A percentile compares a stretch with the other conserved stretches of the same genome.
phyloP scores from a whole-genome alignment of 1,140 invertebrate genomes.

The Platyura marginata region DNA sequence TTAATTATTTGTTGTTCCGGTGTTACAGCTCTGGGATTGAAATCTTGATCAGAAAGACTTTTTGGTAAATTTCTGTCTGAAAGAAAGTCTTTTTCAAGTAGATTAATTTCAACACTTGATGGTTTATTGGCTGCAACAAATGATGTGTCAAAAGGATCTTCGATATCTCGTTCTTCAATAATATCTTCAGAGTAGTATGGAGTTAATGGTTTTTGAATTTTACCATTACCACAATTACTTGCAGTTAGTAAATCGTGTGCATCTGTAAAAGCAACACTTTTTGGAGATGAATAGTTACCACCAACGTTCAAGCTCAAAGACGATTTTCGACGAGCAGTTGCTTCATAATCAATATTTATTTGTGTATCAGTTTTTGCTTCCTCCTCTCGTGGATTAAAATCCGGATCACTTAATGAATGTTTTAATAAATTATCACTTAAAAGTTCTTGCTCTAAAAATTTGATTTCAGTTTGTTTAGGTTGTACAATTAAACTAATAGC shows the following conservation, averaged over 20 bases:
- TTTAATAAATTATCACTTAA: constrained; percentile 29
- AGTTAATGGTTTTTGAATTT: constrained; percentile 49
- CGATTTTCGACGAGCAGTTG: constrained; percentile 16
- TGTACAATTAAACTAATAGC: constrained; percentile 44
- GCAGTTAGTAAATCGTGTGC: constrained; percentile 25
- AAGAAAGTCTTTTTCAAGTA: constrained; percentile 48
- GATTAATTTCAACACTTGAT: constrained; percentile 50
- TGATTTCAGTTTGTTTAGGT: constrained; percentile 57
- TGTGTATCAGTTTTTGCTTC: constrained; percentile 9
- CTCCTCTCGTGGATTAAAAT: constrained; percentile 56
- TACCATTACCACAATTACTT: constrained; percentile 26
- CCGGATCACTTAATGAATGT: constrained; percentile 37
- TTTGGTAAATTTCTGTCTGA: constrained; percentile 16
- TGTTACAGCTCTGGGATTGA: constrained; percentile 31
- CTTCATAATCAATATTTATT: constrained; percentile 8
- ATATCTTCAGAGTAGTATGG: constrained; percentile 47
- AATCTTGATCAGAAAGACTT: constrained; percentile 33
- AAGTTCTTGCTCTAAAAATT: constrained; percentile 58
- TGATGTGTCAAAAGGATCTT: constrained; percentile 71
- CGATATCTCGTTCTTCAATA: constrained; percentile 33
- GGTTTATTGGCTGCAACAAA: constrained; percentile 47
- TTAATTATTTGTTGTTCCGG: constrained; percentile 21
- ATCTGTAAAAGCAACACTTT: constrained; percentile 51
- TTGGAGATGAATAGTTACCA: constrained; percentile 21
- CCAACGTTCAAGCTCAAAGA: constrained; percentile 20